These are phyloP conservation scores for Nephrotoma guestfalica DNA, from an alignment of 2,888 invertebrate species.

Conservation along the genomic window DNA sequence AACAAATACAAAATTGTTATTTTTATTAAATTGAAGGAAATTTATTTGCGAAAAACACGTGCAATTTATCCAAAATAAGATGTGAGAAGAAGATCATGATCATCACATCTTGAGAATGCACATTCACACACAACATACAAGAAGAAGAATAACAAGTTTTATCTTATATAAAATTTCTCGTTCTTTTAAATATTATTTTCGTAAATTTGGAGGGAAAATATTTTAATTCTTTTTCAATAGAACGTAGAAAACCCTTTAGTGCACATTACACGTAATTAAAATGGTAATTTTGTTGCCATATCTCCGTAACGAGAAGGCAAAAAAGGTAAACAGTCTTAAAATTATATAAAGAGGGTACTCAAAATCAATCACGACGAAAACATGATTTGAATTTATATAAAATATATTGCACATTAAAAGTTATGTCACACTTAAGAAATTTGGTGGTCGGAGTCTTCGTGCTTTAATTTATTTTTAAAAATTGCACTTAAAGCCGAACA, in stretches of 20 bases:
- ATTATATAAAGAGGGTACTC: neutral
- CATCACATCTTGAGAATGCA: neutral
- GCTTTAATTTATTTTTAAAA: neutral
- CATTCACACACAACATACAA: neutral
- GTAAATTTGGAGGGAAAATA: neutral
- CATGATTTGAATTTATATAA: neutral
- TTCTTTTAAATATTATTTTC: neutral
- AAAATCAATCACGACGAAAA: neutral
- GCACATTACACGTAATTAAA: neutral
- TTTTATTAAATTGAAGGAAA: neutral
- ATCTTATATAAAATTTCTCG: neutral
- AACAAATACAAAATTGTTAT: neutral
- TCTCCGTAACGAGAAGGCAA: neutral
- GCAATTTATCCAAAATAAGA: neutral
- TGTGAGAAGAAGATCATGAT: neutral
- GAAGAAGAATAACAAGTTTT: neutral
- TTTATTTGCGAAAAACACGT: neutral
- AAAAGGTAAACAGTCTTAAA: neutral
- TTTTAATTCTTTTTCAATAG: neutral
- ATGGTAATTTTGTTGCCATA: neutral
- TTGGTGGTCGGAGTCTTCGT: neutral
- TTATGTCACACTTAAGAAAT: neutral
- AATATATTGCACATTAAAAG: neutral
- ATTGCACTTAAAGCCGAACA: neutral
- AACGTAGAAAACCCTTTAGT: neutral